Percentiles rank a stretch among this genome's conserved stretches.
Conservation (phyloP, 64 coral and sea anemone species). For the Montipora efflorescens region DNA sequence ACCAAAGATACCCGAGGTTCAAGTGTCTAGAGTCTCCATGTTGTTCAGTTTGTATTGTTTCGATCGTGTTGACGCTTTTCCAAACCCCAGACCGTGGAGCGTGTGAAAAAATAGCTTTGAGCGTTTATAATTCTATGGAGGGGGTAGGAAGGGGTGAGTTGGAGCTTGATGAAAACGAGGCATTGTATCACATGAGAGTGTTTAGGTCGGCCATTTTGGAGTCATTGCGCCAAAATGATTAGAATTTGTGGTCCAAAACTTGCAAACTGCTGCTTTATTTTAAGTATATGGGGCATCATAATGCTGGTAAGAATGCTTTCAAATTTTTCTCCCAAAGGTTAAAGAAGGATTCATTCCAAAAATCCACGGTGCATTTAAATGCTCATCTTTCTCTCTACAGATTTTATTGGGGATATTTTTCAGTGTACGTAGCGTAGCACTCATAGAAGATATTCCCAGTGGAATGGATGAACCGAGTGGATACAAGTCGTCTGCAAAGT, state of each 20-base stretch:
- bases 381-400: slow-evolving; percentile 41
- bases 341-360: no score
- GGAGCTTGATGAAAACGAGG: slow-evolving; percentile 14
- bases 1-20: no score
- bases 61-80: no score
- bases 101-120: no score
- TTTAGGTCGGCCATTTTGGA: slow-evolving; percentile 70
- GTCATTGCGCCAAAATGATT: slow-evolving; percentile 55
- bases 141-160: background rate
- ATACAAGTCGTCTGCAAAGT: slow-evolving; percentile 79
- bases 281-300: slow-evolving; percentile 97
- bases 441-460: slow-evolving; percentile 73
- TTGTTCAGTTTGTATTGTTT: no score
- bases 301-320: slow-evolving; percentile 79
- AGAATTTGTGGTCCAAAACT: slow-evolving; percentile 95
- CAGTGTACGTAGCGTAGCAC: slow-evolving; percentile 81
- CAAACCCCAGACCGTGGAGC: no score
- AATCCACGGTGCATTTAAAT: background rate
- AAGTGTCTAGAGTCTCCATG: no score
- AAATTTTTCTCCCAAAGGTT: background rate
- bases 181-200: slow-evolving; percentile 52
- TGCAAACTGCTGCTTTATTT: slow-evolving; percentile 93
- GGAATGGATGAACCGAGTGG: slow-evolving; percentile 27
- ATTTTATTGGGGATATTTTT: slow-evolving; percentile 96
- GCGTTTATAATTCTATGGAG: no score